Evolutionary conservation across 1,140 invertebrate species (phyloP).

Genomic region (Drosophila hydei): DNA sequence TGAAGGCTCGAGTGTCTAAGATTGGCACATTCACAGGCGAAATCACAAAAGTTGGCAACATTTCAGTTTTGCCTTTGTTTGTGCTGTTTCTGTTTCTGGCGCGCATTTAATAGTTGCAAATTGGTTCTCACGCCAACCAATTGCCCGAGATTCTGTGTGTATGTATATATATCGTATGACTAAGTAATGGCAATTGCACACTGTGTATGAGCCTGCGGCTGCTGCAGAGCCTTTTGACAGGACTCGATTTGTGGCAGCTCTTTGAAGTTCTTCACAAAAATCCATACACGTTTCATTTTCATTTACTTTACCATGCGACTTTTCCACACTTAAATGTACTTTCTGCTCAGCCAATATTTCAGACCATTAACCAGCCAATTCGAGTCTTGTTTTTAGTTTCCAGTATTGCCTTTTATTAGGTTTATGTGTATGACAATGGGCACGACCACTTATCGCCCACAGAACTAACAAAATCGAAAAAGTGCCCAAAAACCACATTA

Average conservation of each 20-base stretch:
- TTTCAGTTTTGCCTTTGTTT: conserved; percentile 37
- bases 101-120: conserved; percentile 77
- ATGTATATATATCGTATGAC: conserved; percentile 34
- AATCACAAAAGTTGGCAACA: conserved; percentile 52
- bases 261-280: neutral
- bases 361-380: conserved; percentile 34
- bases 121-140: conserved; percentile 72
- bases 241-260: conserved; percentile 1
- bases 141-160: conserved; percentile 47
- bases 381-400: conserved; percentile 13
- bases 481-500: conserved; percentile 48
- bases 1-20: conserved; percentile 16
- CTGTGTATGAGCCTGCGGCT: conserved; percentile 6
- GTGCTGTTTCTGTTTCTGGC: conserved; percentile 62
- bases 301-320: neutral
- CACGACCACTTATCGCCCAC: conserved; percentile 71
- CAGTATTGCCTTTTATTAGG: conserved; percentile 13
- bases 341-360: conserved; percentile 15
- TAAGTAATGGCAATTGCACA: conserved; percentile 38
- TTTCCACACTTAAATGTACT: neutral
- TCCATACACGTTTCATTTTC: neutral
- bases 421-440: conserved; percentile 35
- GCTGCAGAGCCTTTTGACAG: conserved; percentile 14
- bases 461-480: conserved; percentile 72
- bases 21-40: conserved; percentile 58